Percentiles rank a stretch among this genome's conserved stretches.
Evolutionary conservation across 2,113 vertebrate genomes (phyloP).

Genomic region (Malaclemys terrapin): DNA sequence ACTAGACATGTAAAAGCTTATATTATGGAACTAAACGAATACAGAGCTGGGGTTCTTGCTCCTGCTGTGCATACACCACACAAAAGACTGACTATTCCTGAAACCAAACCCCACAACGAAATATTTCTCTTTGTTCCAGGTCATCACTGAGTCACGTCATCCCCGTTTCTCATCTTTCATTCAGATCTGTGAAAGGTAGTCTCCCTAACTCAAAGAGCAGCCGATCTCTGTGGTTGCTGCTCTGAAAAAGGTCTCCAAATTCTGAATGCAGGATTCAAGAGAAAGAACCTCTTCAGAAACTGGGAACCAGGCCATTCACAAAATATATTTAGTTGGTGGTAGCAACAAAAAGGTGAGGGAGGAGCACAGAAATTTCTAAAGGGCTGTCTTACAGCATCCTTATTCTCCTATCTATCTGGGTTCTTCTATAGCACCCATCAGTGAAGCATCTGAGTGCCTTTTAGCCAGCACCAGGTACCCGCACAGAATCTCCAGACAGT

Average conservation of each 20-base stretch:
- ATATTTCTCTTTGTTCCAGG: background rate
- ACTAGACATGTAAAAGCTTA: background rate
- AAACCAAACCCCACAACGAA: background rate
- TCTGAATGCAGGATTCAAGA: background rate
- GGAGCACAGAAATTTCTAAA: background rate
- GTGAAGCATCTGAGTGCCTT: background rate
- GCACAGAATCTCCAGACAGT: background rate
- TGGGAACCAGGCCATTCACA: background rate
- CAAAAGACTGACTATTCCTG: background rate
- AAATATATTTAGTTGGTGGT: background rate
- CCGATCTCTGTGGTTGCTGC: background rate
- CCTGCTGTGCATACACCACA: background rate
- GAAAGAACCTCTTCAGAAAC: background rate
- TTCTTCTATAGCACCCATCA: background rate
- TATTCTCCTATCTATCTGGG: background rate
- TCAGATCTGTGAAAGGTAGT: background rate
- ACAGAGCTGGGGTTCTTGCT: background rate
- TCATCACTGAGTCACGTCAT: background rate
- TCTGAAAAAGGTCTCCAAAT: background rate
- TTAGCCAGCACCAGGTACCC: background rate
- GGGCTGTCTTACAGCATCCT: background rate
- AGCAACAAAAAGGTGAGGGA: background rate
- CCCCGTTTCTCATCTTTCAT: background rate
- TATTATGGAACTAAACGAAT: background rate
- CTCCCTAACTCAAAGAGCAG: background rate